Evolutionary conservation across 2,797 vertebrate species (phyloP), one percentile per base, ranked within the genome.

Genomic region (Sebastes taczanowskii): DNA sequence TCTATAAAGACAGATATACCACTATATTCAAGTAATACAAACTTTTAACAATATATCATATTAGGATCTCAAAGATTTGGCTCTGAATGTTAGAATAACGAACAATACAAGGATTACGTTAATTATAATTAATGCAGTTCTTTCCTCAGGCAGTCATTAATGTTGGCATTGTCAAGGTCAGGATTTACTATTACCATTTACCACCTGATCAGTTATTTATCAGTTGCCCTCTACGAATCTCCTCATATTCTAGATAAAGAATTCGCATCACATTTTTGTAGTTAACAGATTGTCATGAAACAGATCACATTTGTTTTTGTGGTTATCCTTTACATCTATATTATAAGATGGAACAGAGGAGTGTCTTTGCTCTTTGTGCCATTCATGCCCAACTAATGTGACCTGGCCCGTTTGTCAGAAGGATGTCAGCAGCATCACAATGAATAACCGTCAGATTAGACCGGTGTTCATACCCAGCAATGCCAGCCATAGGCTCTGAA

Each of bases 371-470:
- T 77, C 64, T 29, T 30, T 30, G 59, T 78, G 52, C 42, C 42
- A 27, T 55, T 74, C 34, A 56, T 74, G 58, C 49, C 3, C 29
- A 11, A 14, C 74, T 88, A 78, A 82, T 66, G 69, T 82, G 80
- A 68, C 68, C 71, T 65, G 77, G 34, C 79, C 25, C 53, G 77
- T 78, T 87, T 84, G 71, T 79, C 69, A 87, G 71, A 87, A 89
- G 23, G 52, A 80, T 86, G 81, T 85, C 84, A 83, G 84, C 72
- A 70, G 74, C 78, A 83, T 88, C 82, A 86, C 56, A 77, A n/a
- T 63, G 81, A 86, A 90, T 86, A 80, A 86, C 59, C 59, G 60
- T 90, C 88, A 82, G 42, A 80, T 64, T 34, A 71, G 61, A 62
- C 20, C 25, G 14, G 23, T 49, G 53, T 49, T 58, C 58, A 18